Evolutionary conservation across 2,797 vertebrate genomes (phyloP).

Genomic region (Falco naumanni): DNA sequence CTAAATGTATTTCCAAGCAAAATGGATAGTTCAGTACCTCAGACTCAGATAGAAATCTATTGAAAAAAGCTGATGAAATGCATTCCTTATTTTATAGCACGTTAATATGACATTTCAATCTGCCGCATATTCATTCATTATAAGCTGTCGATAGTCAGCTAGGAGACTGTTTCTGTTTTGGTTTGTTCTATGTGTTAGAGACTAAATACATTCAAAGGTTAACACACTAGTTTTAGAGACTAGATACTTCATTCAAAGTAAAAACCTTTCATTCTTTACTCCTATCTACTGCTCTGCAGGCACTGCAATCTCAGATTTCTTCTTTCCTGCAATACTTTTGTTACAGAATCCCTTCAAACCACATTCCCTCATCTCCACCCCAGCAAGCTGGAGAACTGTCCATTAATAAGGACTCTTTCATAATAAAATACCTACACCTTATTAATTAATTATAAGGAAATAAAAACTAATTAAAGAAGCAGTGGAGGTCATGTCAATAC

Average conservation of each 20-base stretch:
- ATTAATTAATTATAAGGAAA: neutral
- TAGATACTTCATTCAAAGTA: neutral
- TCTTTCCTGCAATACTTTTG: neutral
- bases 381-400: neutral
- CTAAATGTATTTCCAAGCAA: slow-evolving; percentile 7
- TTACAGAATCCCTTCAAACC: neutral
- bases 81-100: neutral
- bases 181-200: neutral
- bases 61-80: slow-evolving; percentile 11
- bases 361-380: neutral
- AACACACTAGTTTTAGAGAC: neutral
- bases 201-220: neutral
- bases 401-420: neutral
- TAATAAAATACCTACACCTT: accelerated
- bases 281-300: neutral
- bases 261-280: neutral
- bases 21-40: neutral
- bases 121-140: neutral
- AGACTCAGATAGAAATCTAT: neutral
- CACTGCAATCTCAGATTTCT: neutral
- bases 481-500: neutral
- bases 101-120: neutral
- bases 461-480: neutral
- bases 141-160: neutral
- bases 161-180: neutral